Evolutionary conservation across 1,140 invertebrate genomes (phyloP), one percentile per base, ranked within the genome.

Genomic region (Apocrypta bakeri): DNA sequence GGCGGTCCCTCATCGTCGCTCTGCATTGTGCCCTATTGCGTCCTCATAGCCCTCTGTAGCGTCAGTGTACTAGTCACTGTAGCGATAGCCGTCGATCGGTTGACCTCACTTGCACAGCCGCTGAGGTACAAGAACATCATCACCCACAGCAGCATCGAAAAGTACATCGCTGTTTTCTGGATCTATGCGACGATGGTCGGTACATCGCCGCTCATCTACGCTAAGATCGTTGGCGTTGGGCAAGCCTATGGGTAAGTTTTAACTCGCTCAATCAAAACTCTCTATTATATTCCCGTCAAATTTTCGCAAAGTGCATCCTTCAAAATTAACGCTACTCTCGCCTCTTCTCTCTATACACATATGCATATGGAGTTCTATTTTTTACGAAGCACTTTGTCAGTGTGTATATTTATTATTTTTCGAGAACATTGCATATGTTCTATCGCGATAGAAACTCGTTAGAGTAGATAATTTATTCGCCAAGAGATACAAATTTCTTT

Each of bases 41-140:
- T 95, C 21, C 91, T 93, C n/a, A 94, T 95, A 75, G 92, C 92
- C n/a, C 90, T 94, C 12, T 94, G 94, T 87, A 94, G 94, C 77
- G 94, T 94, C 14, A 95, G 94, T 56, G 92, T 95, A 9, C 87
- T 95, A 17, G 93, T 94, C 14, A 93, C 94, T 80, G 94, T 95
- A 0, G 94, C 94, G 6, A 95, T 95, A 64, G 94, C 95, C 2
- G 93, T 95, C 7, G 95, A 95, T 85, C 89, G 95, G 37, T 93
- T 95, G 85, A 94, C 94, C 0, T 95, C 94, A 3, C 89, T 95
- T 2, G 93, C 94, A 6, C 93, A 94, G 81, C 95, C 95, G 0
- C 89, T 95, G 31, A 88, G 94, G 17, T 94, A 94, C 86, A 93
- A 93, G 85, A 94, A 94, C 87, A 92, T 95, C 71, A 94, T 95